Evolutionary conservation across 1,140 invertebrate species (phyloP).

Genomic region (Aradophagus sp.): DNA sequence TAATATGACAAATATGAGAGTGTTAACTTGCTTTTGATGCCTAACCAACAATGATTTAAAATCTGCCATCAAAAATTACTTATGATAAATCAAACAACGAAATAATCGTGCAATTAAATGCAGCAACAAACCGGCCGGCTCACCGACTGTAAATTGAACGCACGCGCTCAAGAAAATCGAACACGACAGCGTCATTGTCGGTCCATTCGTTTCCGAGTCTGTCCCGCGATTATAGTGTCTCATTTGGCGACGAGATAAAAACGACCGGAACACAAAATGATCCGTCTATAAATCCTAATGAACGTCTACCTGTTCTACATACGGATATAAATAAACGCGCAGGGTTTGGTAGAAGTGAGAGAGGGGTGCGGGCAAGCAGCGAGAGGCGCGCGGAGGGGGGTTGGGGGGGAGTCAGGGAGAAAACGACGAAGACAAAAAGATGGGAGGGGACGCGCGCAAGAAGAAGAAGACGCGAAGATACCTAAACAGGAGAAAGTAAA

Average conservation of each 20-base stretch:
- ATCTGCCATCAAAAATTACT: no score
- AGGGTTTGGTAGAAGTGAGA: constrained; percentile 26
- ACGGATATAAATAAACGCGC: constrained; percentile 68
- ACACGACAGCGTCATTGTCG: constrained; percentile 48
- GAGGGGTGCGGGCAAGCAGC: constrained; percentile 33
- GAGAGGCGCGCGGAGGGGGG: constrained; percentile 35
- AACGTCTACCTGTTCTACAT: constrained; percentile 70
- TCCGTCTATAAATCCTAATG: constrained; percentile 73
- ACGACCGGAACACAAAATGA: constrained; percentile 65
- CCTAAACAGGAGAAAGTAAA: constrained; percentile 43
- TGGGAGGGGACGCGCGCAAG: constrained; percentile 20
- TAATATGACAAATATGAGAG: no score
- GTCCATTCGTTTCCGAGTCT: constrained; percentile 58
- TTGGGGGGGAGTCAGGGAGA: constrained; percentile 13
- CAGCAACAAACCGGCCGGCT: no score
- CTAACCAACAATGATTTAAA: no score
- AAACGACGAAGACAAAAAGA: constrained; percentile 9
- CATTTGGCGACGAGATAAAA: constrained; percentile 63
- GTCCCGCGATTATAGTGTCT: constrained; percentile 65
- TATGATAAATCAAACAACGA: no score
- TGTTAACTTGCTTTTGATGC: no score
- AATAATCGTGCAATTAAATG: no score
- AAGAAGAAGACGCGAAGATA: constrained; percentile 1
- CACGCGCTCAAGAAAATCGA: no score
- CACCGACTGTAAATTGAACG: no score